These are phyloP conservation scores for Malacoctenus gilli DNA, from an alignment of 2,797 vertebrate genomes.

Conservation along the genomic window DNA sequence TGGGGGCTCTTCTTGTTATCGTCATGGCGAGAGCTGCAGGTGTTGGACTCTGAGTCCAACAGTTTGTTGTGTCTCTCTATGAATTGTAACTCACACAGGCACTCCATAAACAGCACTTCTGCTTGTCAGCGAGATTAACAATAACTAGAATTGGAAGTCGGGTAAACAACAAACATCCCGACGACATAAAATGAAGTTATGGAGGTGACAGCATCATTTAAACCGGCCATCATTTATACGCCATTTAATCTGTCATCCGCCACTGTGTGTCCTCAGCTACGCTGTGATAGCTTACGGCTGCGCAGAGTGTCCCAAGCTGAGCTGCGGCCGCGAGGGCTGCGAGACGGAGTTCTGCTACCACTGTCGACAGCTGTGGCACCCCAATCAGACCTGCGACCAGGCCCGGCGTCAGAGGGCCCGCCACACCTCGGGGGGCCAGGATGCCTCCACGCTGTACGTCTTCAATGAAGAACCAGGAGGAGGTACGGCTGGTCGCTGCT, in stretches of 20 bases:
- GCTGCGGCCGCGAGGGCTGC: constrained; percentile 86
- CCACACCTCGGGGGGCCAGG: constrained; percentile 76
- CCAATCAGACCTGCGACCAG: constrained; percentile 85
- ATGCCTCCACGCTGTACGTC: constrained; percentile 77
- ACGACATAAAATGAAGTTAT: too few relatives aligned
- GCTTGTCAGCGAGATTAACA: too few relatives aligned
- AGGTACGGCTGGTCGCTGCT: constrained; percentile 61
- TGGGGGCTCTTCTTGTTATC: constrained; percentile 7
- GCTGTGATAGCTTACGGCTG: constrained; percentile 89
- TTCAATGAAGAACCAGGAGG: constrained; percentile 83
- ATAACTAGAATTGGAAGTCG: too few relatives aligned
- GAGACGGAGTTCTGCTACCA: constrained; percentile 91
- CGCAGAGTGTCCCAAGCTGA: constrained; percentile 87
- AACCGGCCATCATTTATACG: too few relatives aligned
- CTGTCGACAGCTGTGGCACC: constrained; percentile 91
- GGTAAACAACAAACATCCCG: too few relatives aligned
- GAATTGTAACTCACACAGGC: too few relatives aligned
- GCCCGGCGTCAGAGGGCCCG: constrained; percentile 83
- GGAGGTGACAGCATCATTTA: too few relatives aligned
- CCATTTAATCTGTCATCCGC: too few relatives aligned
- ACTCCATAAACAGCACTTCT: too few relatives aligned
- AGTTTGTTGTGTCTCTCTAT: too few relatives aligned
- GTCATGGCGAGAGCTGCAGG: constrained; percentile 18
- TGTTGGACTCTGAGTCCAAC: constrained; percentile 17
- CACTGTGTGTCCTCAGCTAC: constrained; percentile 77